Evolutionary conservation across 2,888 invertebrate species (phyloP), one percentile per base, ranked within the genome.

Genomic region (Epistrophella euchroma): DNA sequence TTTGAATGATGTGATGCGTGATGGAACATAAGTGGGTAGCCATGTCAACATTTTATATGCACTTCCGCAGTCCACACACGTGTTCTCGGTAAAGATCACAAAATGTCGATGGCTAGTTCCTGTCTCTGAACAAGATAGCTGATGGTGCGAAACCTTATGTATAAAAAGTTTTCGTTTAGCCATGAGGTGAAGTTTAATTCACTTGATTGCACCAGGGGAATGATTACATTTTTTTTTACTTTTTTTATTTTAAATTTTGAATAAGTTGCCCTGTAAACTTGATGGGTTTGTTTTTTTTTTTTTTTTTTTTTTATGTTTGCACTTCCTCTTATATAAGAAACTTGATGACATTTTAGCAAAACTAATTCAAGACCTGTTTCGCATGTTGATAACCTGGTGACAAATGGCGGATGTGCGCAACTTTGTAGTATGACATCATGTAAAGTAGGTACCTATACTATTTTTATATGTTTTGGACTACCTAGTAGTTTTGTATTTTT

Each of bases 341-440:
- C 45, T 60, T 50, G 62, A 58, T 83, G 86, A 66, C 86, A 86
- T 77, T 77, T 76, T 68, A 35, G 68, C 50, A 35, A 74, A 74
- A 58, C 22, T 40, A 56, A 74, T 58, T 58, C 0, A 40, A 82
- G 82, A 86, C 86, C 74, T 77, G 86, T 86, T 81, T 64, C 77
- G 86, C 81, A 86, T 86, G 86, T 28, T 86, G 86, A 86, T 86
- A 81, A 77, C 81, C 86, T 4, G 81, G 73, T 81, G 79, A 79
- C 74, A 75, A 74, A 70, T 25, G 60, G 60, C 64, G 76, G 73
- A 72, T 73, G 56, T 70, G 74, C 68, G 37, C 32, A 66, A 60
- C 66, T 76, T 55, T 25, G n/a, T n/a, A 56, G 60, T 45, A 82
- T 86, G 86, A 86, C 82, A 81, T 86, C 86, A 86, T 83, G 35